A percentile compares a stretch with the other conserved stretches of the same genome.
These are phyloP conservation scores for Strix occidentalis DNA, from an alignment of 2,797 vertebrate species.

Conservation along the genomic window DNA sequence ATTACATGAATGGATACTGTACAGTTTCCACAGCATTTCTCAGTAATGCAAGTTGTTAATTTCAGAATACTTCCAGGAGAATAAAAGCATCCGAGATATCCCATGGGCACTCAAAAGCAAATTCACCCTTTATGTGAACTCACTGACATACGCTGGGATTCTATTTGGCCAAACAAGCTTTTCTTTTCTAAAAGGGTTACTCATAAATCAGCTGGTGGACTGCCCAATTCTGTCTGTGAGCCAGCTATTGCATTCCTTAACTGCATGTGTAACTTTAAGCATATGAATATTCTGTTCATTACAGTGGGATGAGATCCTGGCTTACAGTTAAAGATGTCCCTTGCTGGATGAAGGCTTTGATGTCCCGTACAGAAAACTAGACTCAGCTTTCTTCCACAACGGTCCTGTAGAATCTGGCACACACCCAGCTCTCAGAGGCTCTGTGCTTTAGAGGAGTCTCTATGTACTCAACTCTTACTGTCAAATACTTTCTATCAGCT, in stretches of 20 bases:
- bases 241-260: not conserved
- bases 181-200: not conserved
- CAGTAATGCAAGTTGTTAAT: not conserved
- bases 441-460: not conserved
- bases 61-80: not conserved
- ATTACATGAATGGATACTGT: not conserved
- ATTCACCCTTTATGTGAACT: not conserved
- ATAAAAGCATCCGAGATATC: not conserved
- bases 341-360: not conserved
- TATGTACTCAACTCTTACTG: fast-evolving
- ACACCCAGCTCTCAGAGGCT: not conserved
- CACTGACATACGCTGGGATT: fast-evolving
- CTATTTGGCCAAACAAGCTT: not conserved
- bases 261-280: not conserved
- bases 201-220: not conserved
- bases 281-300: not conserved
- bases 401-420: not conserved
- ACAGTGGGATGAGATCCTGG: not conserved
- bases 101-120: not conserved
- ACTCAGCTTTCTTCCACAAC: not conserved
- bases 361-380: not conserved
- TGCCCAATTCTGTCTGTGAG: not conserved
- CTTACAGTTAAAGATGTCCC: not conserved
- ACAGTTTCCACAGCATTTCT: not conserved
- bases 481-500: not conserved